Base-by-base conservation (phyloP, 2,888 invertebrate species). In the Tetropium fuscum region DNA sequence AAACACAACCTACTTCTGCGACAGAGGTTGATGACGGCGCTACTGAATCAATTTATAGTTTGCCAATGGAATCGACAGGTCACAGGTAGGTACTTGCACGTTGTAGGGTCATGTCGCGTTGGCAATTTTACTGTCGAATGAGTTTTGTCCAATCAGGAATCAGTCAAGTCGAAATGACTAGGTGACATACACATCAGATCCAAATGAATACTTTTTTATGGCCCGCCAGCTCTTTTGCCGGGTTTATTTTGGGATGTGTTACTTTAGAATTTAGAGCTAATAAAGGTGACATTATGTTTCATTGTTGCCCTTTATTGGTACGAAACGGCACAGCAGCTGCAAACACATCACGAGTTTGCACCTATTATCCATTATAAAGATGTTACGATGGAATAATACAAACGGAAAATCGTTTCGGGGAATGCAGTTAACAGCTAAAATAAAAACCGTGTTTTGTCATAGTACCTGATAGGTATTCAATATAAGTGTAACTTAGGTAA, bases 51-150 rank as follows among this genome's bases (percentile, higher is more conserved):
- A 19, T 25, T 48, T 15, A 13, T 32, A 32, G 20, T 41, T 48
- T 20, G 48, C 48, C 48, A 16, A 41, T 8, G 41, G 55, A 41
- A 19, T 36, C 41, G 36, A 43, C 18, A 49, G 44, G 49, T 49
- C 49, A 25, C 49, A 57, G 41, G 16, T 30, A 30, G 38, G 49
- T 57, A 57, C 49, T 57, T 36, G 49, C 56, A 55, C 40, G 41
- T 49, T 40, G 36, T 13, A 49, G 49, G 49, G 48, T 43, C 49
- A 48, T 32, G 32, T 30, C 55, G 49, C 19, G 48, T 8, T 41
- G 45, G 68, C 70, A 72, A 72, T 74, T 74, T 74, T 69, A 71
- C 70, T 60, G 64, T 49, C 65, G 70, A 68, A 69, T 64, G 71
- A 68, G 67, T 65, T 67, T 70, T 38, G 69, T 72, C 66, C 73